These are phyloP conservation scores for Antheraea pernyi DNA, from an alignment of 1,140 invertebrate genomes.

Conservation along the genomic window DNA sequence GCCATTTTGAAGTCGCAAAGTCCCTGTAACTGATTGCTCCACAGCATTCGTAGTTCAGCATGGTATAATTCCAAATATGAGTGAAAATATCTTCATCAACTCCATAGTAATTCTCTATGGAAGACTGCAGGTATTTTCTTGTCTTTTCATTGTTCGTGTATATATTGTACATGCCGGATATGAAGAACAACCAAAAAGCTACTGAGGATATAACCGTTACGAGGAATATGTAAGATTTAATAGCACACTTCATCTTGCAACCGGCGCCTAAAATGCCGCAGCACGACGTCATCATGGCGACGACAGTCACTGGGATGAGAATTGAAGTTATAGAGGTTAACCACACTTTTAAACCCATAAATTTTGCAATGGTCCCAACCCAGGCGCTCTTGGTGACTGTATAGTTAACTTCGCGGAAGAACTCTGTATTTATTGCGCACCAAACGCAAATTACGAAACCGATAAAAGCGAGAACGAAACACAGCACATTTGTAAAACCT, in stretches of 20 bases:
- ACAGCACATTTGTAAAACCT: slow-evolving; percentile 62
- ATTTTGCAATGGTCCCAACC: slow-evolving; percentile 47
- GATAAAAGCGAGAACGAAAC: slow-evolving; percentile 50
- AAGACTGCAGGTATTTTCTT: slow-evolving; percentile 33
- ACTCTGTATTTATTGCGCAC: slow-evolving; percentile 61
- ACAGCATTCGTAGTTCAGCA: slow-evolving; percentile 65
- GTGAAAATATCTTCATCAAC: slow-evolving; percentile 59
- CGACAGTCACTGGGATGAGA: slow-evolving; percentile 40
- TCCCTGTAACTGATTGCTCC: slow-evolving; percentile 50
- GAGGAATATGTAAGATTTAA: slow-evolving; percentile 65
- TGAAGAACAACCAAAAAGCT: slow-evolving; percentile 58
- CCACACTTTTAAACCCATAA: slow-evolving; percentile 62
- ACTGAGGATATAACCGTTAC: slow-evolving; percentile 42
- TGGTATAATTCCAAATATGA: slow-evolving; percentile 52
- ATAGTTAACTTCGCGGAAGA: slow-evolving; percentile 63
- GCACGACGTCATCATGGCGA: slow-evolving; percentile 60
- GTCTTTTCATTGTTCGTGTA: slow-evolving; percentile 54
- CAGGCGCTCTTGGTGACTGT: slow-evolving; percentile 53
- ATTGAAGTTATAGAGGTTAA: slow-evolving; percentile 55
- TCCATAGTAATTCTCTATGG: slow-evolving; percentile 51
- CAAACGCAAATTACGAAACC: slow-evolving; percentile 55
- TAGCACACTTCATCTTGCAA: slow-evolving; percentile 60
- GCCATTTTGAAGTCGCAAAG: slow-evolving; percentile 50
- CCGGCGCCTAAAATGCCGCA: slow-evolving; percentile 64
- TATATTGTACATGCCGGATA: slow-evolving; percentile 60